phyloP scores from a whole-genome alignment of 2,888 invertebrate genomes.

The Pseudococcus jackbeardsleyi region DNA sequence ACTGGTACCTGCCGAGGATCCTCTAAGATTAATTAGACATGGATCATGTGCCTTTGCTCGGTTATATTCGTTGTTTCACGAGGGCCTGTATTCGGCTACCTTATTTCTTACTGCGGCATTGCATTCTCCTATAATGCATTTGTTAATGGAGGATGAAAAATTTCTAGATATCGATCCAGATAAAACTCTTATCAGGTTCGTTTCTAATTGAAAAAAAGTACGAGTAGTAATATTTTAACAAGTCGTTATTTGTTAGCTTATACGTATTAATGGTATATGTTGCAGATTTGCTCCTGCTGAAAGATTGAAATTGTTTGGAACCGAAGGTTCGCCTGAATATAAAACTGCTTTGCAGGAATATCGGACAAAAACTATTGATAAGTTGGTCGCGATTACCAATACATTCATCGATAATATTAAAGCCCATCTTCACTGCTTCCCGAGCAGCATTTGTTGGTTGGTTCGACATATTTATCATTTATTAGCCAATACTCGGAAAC shows the following conservation, averaged over 20 bases:
- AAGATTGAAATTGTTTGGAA: slow-evolving; percentile 82
- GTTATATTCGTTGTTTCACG: slow-evolving; percentile 89
- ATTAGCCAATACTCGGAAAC: slow-evolving; percentile 75
- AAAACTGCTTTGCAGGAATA: slow-evolving; percentile 82
- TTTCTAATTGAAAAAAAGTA: background rate
- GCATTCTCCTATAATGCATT: slow-evolving; percentile 90
- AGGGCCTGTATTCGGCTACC: slow-evolving; percentile 90
- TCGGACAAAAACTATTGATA: slow-evolving; percentile 83
- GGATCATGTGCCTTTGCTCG: slow-evolving; percentile 89
- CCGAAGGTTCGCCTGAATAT: slow-evolving; percentile 81
- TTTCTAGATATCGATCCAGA: slow-evolving; percentile 93
- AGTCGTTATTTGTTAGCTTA: background rate
- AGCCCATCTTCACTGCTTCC: slow-evolving; percentile 91
- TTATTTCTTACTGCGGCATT: slow-evolving; percentile 93
- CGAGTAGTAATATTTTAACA: slow-evolving; percentile 1
- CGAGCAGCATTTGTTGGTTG: slow-evolving; percentile 90
- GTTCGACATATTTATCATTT: slow-evolving; percentile 86
- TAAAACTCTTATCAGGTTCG: slow-evolving; percentile 81
- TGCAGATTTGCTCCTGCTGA: slow-evolving; percentile 74
- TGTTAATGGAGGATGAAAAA: slow-evolving; percentile 90
- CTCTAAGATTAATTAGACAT: slow-evolving; percentile 82
- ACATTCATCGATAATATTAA: slow-evolving; percentile 86
- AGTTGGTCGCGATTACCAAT: slow-evolving; percentile 83
- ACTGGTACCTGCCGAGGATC: slow-evolving; percentile 79
- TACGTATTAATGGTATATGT: background rate